Conservation (phyloP, 92 coral and sea anemone species). For the Montipora capitata region DNA sequence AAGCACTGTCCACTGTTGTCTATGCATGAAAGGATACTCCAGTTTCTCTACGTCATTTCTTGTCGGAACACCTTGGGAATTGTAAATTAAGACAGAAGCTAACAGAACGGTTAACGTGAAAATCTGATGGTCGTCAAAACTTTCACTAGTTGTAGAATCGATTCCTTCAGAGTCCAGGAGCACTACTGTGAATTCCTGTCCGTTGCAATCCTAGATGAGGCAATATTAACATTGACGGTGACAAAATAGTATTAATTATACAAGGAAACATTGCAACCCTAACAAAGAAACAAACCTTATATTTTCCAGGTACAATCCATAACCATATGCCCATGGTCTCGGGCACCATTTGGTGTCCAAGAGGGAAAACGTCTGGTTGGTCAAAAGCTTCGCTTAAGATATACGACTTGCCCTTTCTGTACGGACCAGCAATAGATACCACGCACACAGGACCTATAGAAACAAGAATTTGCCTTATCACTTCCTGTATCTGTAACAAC, state of each 20-base stretch:
- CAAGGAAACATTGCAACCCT: too few species aligned
- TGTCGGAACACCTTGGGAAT: slow-evolving; percentile 73
- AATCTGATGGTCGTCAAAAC: slow-evolving; percentile 65
- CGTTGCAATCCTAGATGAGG: slow-evolving; percentile 43
- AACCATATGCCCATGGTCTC: slow-evolving; percentile 89
- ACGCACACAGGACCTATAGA: slow-evolving; percentile 10
- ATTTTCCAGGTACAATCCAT: slow-evolving; percentile 67
- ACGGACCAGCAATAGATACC: slow-evolving; percentile 15
- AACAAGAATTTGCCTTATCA: too few species aligned
- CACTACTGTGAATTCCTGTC: slow-evolving; percentile 73
- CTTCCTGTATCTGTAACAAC: too few species aligned
- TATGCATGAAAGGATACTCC: slow-evolving; percentile 58
- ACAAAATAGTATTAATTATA: too few species aligned
- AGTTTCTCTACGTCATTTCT: slow-evolving; percentile 51
- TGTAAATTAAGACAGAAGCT: slow-evolving; percentile 78
- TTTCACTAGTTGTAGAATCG: slow-evolving; percentile 41
- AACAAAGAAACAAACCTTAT: slow-evolving; percentile 7
- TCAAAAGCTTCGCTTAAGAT: slow-evolving; percentile 11
- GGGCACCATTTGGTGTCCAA: slow-evolving; percentile 79
- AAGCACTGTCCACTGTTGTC: too few species aligned
- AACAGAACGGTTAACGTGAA: slow-evolving; percentile 78
- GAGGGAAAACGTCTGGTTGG: slow-evolving; percentile 46
- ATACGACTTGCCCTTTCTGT: neutral
- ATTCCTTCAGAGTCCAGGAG: slow-evolving; percentile 86
- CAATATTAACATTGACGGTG: too few species aligned